Conservation (phyloP, 2,888 invertebrate species). For the Sisyra nigra region DNA sequence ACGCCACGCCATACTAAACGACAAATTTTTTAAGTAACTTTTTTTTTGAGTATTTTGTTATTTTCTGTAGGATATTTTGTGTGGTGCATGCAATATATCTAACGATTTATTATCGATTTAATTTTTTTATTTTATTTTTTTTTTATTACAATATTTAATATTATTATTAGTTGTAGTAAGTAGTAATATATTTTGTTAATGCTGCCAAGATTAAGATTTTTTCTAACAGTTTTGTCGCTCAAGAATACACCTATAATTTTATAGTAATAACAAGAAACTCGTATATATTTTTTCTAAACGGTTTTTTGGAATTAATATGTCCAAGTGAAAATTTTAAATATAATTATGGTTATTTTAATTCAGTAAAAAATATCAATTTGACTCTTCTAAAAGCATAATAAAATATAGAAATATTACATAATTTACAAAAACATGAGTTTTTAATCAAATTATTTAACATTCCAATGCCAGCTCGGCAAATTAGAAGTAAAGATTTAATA, state of each 20-base stretch:
- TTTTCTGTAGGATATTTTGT: conserved; percentile 12
- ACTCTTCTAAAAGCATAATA: too few species aligned
- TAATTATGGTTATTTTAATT: too few species aligned
- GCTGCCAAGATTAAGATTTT: conserved; percentile 33
- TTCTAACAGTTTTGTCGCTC: neutral
- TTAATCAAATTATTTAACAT: too few species aligned
- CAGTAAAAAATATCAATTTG: too few species aligned
- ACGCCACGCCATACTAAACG: conserved; percentile 5
- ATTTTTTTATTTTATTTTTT: conserved; percentile 15
- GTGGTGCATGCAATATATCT: conserved; percentile 29
- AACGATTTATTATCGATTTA: conserved; percentile 14
- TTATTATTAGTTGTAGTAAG: conserved; percentile 25
- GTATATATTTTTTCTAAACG: neutral
- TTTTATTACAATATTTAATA: conserved; percentile 15
- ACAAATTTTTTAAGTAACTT: conserved; percentile 16
- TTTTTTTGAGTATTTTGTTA: conserved; percentile 15
- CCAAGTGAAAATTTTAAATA: too few species aligned
- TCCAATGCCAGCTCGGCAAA: too few species aligned
- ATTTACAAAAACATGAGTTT: too few species aligned
- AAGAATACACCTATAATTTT: too few species aligned
- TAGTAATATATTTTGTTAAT: conserved; percentile 26
- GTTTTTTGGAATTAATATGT: neutral
- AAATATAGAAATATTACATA: too few species aligned
- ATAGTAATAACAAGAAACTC: too few species aligned
- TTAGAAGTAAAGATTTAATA: too few species aligned